These are phyloP conservation scores for Trachurus trachurus DNA, from an alignment of 2,797 vertebrate genomes.

Conservation along the genomic window DNA sequence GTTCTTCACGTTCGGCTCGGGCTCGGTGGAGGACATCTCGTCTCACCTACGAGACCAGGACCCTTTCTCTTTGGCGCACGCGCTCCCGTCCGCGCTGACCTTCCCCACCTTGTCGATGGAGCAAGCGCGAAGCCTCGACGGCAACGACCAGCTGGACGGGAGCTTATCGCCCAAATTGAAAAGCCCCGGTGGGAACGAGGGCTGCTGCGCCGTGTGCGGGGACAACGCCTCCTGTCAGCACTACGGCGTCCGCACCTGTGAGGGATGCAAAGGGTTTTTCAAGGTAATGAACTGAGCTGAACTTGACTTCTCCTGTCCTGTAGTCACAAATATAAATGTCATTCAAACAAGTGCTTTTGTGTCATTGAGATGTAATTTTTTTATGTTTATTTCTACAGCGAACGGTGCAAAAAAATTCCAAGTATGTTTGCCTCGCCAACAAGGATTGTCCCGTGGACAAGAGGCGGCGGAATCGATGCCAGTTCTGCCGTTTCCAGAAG, in stretches of 20 bases:
- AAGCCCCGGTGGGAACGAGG: conserved; percentile 85
- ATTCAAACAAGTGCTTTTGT: not conserved
- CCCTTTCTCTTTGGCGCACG: conserved; percentile 68
- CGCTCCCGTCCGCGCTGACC: conserved; percentile 64
- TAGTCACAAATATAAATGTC: too few species aligned
- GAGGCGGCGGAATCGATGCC: conserved; percentile 94
- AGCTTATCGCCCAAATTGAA: conserved; percentile 73
- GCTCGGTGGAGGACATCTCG: conserved; percentile 69
- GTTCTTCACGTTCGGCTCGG: conserved; percentile 87
- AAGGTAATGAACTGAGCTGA: conserved; percentile 82
- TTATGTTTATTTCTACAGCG: conserved; percentile 83
- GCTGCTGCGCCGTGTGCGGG: conserved; percentile 94
- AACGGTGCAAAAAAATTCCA: conserved; percentile 98
- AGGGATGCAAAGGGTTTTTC: conserved; percentile 93
- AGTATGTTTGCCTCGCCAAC: conserved; percentile 96
- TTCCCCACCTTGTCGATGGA: conserved; percentile 85
- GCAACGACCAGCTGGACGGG: conserved; percentile 60
- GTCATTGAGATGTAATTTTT: not conserved
- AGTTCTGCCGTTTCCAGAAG: conserved; percentile 99
- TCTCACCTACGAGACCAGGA: conserved; percentile 78
- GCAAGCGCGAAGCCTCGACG: conserved; percentile 58
- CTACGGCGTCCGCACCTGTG: conserved; percentile 94
- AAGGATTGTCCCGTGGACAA: conserved; percentile 98
- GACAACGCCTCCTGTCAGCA: conserved; percentile 97
- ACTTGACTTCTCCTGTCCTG: too few species aligned